Base-by-base conservation (phyloP, 92 coral and sea anemone species). In the Bergia sp. region DNA sequence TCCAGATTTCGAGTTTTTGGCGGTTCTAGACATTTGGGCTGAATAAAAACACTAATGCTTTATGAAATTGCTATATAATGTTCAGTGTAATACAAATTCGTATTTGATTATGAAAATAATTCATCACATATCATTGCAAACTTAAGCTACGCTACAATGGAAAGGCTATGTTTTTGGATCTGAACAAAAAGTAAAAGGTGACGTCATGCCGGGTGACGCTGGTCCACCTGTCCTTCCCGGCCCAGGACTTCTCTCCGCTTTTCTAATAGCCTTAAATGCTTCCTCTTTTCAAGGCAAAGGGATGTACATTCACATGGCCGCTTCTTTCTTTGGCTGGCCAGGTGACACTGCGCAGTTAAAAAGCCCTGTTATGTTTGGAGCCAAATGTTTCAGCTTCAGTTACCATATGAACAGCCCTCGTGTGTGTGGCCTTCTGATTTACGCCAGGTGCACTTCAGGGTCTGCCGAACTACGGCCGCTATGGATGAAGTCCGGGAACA, bases 401-500 rank as follows among this genome's bases (percentile, higher is more conserved):
- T 84, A 84, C 67, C 78, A 84, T 7, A 84, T 84, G 87, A 69
- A 37, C 37, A 79, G 87, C 38, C 53, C 45, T 11, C 2, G 36
- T 12, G 40, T 84, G 42, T 79, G 87, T 3, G 67, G 87, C 37
- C 87, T 84, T 12, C 11, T 69, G 21, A 37, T 84, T 39, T 71
- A 84, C 41, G 29, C 87, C 37, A 72, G 61, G 29, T 84, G 87
- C 23, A 21, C 79, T 53, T 29, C 79, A 2, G 77, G 36, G 37
- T 9, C 11, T 15, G 5, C 21, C 43, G 67, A 7, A 66, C 79
- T 47, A 39, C 87, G 75, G 36, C 87, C 41, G 43, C 67, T 84
- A 41, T 84, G 87, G 87, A 66, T 36, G 29, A 84, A 47, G 72
- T 84, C 87, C 16, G 47, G 66, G 4, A 84, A 71, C 78, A 37